These are phyloP conservation scores for Speoplatyrhinus poulsoni DNA, from an alignment of 2,113 vertebrate species.

Conservation along the genomic window DNA sequence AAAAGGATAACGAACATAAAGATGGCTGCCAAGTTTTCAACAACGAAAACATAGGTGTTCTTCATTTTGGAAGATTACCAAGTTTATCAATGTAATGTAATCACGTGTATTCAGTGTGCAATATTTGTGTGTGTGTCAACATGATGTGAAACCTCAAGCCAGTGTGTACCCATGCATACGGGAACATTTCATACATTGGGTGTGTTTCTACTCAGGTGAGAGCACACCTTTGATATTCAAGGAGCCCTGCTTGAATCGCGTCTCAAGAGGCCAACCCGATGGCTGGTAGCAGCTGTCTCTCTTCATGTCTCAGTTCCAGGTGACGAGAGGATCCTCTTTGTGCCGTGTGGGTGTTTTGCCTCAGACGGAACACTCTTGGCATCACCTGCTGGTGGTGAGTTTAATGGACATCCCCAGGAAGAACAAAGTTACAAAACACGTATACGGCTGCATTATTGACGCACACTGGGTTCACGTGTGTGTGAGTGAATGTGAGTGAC, in stretches of 20 bases:
- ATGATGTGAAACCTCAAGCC: no score
- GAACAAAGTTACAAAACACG: slow-evolving; percentile 26
- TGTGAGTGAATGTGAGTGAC: neutral
- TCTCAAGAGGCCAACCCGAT: slow-evolving; percentile 19
- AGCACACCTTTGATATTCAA: no score
- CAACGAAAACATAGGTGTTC: no score
- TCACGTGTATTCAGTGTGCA: neutral
- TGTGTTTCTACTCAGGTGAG: slow-evolving; percentile 10
- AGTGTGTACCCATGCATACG: neutral
- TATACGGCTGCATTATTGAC: slow-evolving; percentile 7
- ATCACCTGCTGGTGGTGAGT: slow-evolving; percentile 14
- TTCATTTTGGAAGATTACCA: no score
- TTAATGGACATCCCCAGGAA: slow-evolving; percentile 17
- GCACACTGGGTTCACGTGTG: neutral
- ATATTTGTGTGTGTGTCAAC: neutral
- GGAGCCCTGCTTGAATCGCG: slow-evolving; percentile 11
- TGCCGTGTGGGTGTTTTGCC: slow-evolving; percentile 48
- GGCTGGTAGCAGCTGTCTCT: slow-evolving; percentile 59
- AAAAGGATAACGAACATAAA: no score
- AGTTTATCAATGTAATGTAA: neutral
- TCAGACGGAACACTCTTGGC: slow-evolving; percentile 41
- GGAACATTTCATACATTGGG: neutral
- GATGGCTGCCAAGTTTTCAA: no score
- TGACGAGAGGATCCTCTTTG: slow-evolving; percentile 32
- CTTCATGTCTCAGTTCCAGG: slow-evolving; percentile 43